phyloP scores from a whole-genome alignment of 2,888 invertebrate genomes.

The Cryptus viduatorius region DNA sequence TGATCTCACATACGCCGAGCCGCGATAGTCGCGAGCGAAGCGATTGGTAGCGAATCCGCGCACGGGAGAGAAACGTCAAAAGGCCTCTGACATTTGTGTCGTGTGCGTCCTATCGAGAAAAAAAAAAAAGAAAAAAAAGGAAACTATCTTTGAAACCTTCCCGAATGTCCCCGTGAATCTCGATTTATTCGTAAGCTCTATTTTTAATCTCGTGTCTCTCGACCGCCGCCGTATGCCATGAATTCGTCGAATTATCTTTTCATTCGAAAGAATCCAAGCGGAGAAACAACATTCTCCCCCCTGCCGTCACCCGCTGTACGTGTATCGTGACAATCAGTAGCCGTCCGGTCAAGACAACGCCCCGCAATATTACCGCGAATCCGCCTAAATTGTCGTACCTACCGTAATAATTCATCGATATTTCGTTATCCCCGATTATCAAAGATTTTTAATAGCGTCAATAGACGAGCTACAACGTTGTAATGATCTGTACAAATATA shows the following conservation, averaged over 20 bases:
- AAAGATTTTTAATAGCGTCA: not conserved
- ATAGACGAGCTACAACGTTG: not conserved
- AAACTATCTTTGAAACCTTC: not conserved
- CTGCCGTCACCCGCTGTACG: not conserved
- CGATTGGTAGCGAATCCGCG: not conserved
- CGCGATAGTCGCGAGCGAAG: not conserved
- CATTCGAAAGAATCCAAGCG: constrained; percentile 20
- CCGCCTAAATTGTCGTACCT: not conserved
- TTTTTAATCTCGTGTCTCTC: too few species aligned
- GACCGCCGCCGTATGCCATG: not conserved
- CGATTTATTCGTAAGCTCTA: too few species aligned
- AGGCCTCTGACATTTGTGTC: constrained; percentile 29
- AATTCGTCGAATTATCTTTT: not conserved
- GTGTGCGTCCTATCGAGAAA: constrained; percentile 10
- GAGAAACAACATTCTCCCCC: constrained; percentile 18
- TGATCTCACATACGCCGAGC: not conserved
- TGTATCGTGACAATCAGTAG: constrained; percentile 37
- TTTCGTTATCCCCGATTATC: not conserved
- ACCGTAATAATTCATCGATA: not conserved
- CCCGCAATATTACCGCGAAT: constrained; percentile 30
- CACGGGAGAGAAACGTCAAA: constrained; percentile 46
- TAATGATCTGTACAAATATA: constrained; percentile 23
- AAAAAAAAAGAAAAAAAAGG: not conserved
- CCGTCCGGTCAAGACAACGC: constrained; percentile 54
- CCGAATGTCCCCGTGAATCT: not conserved